Evolutionary conservation across 2,113 vertebrate species (phyloP), one percentile per base, ranked within the genome.

Genomic region (Anser brachyrhynchus): DNA sequence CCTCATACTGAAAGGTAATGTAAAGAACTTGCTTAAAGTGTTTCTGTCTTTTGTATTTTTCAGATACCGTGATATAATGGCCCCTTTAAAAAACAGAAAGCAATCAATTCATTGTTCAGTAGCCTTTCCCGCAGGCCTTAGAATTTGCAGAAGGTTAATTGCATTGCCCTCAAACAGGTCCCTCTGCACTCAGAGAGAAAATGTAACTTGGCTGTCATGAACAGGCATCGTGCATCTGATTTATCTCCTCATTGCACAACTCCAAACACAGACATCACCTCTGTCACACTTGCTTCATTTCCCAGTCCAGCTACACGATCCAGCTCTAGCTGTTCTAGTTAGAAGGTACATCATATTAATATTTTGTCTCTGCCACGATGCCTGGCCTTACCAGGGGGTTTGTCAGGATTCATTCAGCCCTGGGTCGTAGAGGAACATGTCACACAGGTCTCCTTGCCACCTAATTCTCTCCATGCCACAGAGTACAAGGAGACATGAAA

Each of bases 101-200:
- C 67, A 46, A 61, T 33, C n/a, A 49, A 3, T 46, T 55, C 25
- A 20, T 5, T 9, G 1, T 14, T 41, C 0, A 1, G 20, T 52
- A 58, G 35, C 71, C 35, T 71, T 37, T 61, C 29, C 71, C 49
- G 46, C 35, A 37, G 59, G 54, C 35, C 26, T 66, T 31, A 9
- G 9, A 7, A 54, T 62, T 13, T 83, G 54, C 72, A 87, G 83
- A 37, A 90, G 29, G 66, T 84, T 57, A 62, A 28, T 21, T 46
- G 29, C 1, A 31, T 41, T 37, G 29, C 43, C 37, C 20, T 75
- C 37, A 46, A 3, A 64, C 25, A 62, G 46, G 58, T 57, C 52
- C 22, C 13, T 44, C 59, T 33, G 44, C 43, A 65, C 44, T 11
- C 61, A 23, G 2, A 72, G 31, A 61, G 22, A 16, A 88, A 73